Evolutionary conservation across 2,113 vertebrate genomes (phyloP).

Genomic region (Thalassarche chlororhynchos): DNA sequence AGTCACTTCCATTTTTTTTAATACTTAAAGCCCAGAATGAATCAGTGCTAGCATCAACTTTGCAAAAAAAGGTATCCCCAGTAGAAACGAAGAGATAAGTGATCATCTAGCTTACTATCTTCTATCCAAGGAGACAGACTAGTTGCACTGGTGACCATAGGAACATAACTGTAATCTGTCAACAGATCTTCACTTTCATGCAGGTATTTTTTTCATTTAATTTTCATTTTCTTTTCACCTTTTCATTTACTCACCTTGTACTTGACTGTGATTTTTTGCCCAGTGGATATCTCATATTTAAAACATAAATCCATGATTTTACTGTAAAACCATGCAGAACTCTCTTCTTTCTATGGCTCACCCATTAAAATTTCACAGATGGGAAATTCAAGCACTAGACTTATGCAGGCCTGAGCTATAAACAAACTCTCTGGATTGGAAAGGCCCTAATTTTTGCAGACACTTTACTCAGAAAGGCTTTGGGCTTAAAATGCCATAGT

Average conservation of each 20-base stretch:
- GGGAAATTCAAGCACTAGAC: not conserved
- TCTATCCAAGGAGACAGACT: not conserved
- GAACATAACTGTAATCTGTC: not conserved
- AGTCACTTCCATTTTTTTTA: not conserved
- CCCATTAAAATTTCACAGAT: constrained; percentile 45
- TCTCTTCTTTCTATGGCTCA: not conserved
- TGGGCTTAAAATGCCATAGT: not conserved
- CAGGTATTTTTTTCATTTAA: not conserved
- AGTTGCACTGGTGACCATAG: not conserved
- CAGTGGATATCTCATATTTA: not conserved
- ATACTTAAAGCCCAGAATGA: not conserved
- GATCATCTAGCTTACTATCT: not conserved
- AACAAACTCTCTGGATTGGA: not conserved
- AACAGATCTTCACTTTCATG: not conserved
- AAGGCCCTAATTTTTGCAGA: constrained; percentile 3
- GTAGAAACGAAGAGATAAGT: not conserved
- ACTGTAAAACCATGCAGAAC: not conserved
- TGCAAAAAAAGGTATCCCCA: not conserved
- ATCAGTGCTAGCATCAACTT: not conserved
- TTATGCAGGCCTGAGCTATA: not conserved
- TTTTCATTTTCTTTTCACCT: not conserved
- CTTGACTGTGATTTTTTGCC: not conserved
- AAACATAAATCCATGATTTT: not conserved
- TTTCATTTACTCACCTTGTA: not conserved
- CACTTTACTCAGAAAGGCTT: not conserved